Evolutionary conservation across 2,888 invertebrate species (phyloP), one percentile per base, ranked within the genome.

Genomic region (Pseudolycoriella hygida): DNA sequence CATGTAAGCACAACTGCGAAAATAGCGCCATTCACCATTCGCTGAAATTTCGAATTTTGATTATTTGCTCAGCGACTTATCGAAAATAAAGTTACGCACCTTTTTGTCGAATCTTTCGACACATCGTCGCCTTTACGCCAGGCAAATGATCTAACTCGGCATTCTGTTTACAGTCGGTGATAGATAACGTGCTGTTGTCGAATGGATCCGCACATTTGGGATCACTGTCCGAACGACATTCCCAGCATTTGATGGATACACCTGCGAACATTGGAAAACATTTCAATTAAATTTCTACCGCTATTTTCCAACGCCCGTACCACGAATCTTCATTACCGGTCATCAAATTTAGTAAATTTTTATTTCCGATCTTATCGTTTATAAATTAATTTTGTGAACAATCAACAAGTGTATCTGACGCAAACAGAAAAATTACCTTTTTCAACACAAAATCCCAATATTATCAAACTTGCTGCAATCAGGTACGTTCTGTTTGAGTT

Each of bases 161-260:
- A 47, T 69, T 72, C 56, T 77, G 74, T 43, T 67, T 71, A 54
- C 86, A 87, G 58, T 90, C 88, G 0, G 80, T 80, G 43, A 89
- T 87, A 0, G 87, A 85, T 47, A 88, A 76, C 0, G 89, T 84
- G 25, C 76, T 75, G 58, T 92, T 92, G 60, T 92, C 90, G 56
- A 92, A 92, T 1, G 90, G 90, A 67, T 92, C 90, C 0, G 81
- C 79, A 59, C 92, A 92, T 67, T 88, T 85, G 1, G 88, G 85
- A 64, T 92, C 90, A 46, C 76, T 77, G 57, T 83, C 85, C 1
- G 89, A 90, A 50, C 88, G 77, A 57, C 92, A 92, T 44, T 80
- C 82, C 89, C 89, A 92, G 58, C 92, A 92, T 69, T 90, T 89
- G 42, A 85, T 82, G 47, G 74, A 68, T 42, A 66, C 60, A 50